These are phyloP conservation scores for Pogonocichla stellata DNA, from an alignment of 2,113 vertebrate species.

Conservation along the genomic window DNA sequence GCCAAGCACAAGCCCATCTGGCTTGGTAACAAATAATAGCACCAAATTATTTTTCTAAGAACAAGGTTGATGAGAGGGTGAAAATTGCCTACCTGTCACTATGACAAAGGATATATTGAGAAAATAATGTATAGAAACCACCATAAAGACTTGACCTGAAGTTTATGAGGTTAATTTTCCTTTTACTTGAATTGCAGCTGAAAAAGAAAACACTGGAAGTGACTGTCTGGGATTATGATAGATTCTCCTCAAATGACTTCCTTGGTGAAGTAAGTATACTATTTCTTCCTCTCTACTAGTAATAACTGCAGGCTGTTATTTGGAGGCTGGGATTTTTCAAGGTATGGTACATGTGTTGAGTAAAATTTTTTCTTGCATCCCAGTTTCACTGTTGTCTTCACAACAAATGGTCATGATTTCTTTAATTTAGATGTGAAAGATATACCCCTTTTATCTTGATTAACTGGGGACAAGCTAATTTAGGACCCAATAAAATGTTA, in stretches of 20 bases:
- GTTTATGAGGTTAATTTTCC: slow-evolving; percentile 22
- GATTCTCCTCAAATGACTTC: slow-evolving; percentile 97
- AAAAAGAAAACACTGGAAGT: slow-evolving; percentile 99
- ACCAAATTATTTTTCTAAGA: background rate
- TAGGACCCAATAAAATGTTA: background rate
- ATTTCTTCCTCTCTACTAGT: background rate
- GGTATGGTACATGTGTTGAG: background rate
- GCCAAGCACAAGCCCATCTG: background rate
- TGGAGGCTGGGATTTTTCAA: background rate
- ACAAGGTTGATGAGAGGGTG: background rate
- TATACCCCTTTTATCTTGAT: background rate
- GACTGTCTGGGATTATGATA: slow-evolving; percentile 98
- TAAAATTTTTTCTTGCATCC: background rate
- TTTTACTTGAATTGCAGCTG: slow-evolving; percentile 79
- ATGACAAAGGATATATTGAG: background rate
- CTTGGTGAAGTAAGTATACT: slow-evolving; percentile 91
- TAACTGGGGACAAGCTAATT: background rate
- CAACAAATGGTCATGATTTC: background rate
- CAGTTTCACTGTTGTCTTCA: background rate
- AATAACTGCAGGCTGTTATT: background rate
- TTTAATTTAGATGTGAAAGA: background rate
- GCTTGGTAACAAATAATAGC: background rate
- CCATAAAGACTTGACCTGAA: background rate
- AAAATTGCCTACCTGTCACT: background rate
- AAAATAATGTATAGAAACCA: background rate